Percentiles rank a stretch among this genome's conserved stretches.
These are phyloP conservation scores for Malthinus seriepunctatus DNA, from an alignment of 2,888 invertebrate species.

Conservation along the genomic window DNA sequence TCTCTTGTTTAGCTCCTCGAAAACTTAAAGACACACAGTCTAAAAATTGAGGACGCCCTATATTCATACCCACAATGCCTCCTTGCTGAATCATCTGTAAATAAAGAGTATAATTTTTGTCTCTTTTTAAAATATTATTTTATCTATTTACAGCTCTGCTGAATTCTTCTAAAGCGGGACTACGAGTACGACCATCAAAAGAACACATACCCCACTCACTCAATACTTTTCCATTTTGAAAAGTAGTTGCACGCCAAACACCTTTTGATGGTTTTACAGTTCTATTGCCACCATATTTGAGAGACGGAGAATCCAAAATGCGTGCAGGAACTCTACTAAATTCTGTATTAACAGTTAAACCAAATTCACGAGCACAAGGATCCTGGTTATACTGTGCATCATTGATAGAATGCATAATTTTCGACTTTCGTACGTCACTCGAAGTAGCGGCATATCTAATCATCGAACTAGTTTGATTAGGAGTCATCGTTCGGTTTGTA, in stretches of 20 bases:
- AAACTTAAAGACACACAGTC: neutral
- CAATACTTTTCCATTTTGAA: conserved; percentile 48
- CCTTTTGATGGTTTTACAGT: conserved; percentile 49
- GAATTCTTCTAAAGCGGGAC: conserved; percentile 38
- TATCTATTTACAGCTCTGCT: conserved; percentile 11
- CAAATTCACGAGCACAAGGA: conserved; percentile 76
- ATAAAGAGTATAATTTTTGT: neutral
- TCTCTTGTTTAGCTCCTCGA: neutral
- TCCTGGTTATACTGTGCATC: conserved; percentile 49
- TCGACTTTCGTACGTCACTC: conserved; percentile 74
- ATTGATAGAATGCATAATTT: conserved; percentile 70
- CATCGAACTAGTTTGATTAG: conserved; percentile 84
- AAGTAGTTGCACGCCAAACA: conserved; percentile 53
- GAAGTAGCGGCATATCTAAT: conserved; percentile 83
- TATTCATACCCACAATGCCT: conserved; percentile 37
- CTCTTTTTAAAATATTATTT: conserved; percentile 40
- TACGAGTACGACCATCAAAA: conserved; percentile 41
- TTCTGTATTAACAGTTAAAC: conserved; percentile 71
- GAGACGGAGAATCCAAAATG: conserved; percentile 73
- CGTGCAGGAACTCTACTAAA: conserved; percentile 81
- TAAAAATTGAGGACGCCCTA: conserved; percentile 22
- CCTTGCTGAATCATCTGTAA: conserved; percentile 17
- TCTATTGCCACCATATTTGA: conserved; percentile 64
- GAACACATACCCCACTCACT: conserved; percentile 57
- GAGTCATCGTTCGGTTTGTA: conserved; percentile 77